Conservation (phyloP, 2,113 vertebrate genomes). For the Petrocephalus microphthalmus region DNA sequence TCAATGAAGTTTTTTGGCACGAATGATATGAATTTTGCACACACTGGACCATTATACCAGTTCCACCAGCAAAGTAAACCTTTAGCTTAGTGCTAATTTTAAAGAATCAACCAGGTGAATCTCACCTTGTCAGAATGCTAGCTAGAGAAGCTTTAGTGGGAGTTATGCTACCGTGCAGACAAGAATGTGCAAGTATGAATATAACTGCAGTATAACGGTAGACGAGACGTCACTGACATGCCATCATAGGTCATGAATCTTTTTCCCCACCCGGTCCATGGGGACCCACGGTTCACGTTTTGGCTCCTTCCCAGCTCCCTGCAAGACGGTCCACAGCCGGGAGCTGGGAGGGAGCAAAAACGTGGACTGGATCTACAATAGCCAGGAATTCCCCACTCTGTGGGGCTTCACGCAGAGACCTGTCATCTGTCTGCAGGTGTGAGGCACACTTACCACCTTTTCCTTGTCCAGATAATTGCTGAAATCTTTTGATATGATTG, state of each 20-base stretch:
- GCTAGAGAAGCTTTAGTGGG: too few species aligned
- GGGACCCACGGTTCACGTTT: neutral
- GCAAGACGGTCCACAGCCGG: neutral
- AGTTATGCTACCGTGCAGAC: too few species aligned
- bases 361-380: neutral
- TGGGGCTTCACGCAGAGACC: neutral
- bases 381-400: neutral
- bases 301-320: neutral
- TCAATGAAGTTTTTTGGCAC: neutral
- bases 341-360: neutral
- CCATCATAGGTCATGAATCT: neutral
- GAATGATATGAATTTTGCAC: neutral
- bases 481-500: slow-evolving; percentile 84
- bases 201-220: neutral
- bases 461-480: slow-evolving; percentile 78
- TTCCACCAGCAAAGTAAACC: neutral
- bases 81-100: neutral
- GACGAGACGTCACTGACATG: neutral
- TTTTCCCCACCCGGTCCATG: neutral
- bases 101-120: neutral
- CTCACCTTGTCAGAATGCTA: neutral
- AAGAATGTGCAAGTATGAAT: neutral
- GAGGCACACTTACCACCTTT: slow-evolving; percentile 75
- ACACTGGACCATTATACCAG: neutral
- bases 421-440: neutral